Conservation (phyloP, 2,797 vertebrate genomes). For the Gymnopithys bicolor region DNA sequence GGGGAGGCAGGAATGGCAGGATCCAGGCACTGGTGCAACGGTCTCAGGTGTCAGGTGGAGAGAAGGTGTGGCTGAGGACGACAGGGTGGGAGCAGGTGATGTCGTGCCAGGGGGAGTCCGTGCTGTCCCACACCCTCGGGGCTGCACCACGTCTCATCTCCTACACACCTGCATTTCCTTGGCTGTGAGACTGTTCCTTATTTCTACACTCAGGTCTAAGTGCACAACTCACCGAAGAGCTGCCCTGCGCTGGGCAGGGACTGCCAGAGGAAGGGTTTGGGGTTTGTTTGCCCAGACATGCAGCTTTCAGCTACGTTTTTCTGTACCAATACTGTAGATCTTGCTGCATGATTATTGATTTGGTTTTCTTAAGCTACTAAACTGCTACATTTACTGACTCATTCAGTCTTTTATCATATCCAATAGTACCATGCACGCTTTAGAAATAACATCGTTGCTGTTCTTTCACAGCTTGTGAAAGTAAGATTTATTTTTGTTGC, state of each 20-base stretch:
- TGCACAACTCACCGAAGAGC: background rate
- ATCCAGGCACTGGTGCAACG: background rate
- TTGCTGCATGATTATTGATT: conserved; percentile 37
- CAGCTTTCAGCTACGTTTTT: background rate
- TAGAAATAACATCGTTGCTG: conserved; percentile 55
- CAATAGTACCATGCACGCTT: conserved; percentile 58
- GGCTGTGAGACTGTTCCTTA: no score
- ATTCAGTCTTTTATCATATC: conserved; percentile 70
- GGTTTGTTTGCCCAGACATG: background rate
- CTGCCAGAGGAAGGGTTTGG: background rate
- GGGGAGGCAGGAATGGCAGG: background rate
- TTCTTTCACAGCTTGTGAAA: conserved; percentile 70
- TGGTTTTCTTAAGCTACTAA: conserved; percentile 59
- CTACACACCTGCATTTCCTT: background rate
- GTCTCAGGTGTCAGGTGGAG: background rate
- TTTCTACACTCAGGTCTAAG: no score
- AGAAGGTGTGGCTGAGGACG: background rate
- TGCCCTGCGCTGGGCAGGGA: background rate
- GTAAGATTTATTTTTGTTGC: conserved; percentile 72
- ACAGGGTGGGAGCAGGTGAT: background rate
- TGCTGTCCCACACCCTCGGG: background rate
- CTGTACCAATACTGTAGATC: background rate
- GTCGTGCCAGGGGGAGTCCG: fast-evolving
- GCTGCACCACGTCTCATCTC: background rate
- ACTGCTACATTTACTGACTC: conserved; percentile 62